phyloP scores from a whole-genome alignment of 2,113 vertebrate genomes.

The Ptychochromis oligacanthus region DNA sequence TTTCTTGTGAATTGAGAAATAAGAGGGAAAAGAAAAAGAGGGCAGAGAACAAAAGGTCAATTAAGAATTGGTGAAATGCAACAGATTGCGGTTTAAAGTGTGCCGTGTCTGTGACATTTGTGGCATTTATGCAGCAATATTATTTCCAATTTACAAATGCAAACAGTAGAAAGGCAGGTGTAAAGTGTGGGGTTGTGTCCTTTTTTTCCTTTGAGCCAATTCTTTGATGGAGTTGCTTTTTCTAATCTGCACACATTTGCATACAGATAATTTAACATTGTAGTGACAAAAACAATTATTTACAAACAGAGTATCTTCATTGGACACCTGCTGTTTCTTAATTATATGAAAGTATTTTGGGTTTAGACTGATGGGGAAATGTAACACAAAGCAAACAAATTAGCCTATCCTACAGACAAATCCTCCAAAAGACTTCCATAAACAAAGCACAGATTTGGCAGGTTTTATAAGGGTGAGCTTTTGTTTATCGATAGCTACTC shows the following conservation, averaged over 20 bases:
- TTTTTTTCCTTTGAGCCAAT: neutral
- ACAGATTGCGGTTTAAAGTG: conserved; percentile 53
- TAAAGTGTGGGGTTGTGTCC: neutral
- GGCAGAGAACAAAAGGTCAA: conserved; percentile 61
- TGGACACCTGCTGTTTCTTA: conserved; percentile 55
- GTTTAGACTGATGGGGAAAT: conserved; percentile 29
- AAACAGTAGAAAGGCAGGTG: neutral
- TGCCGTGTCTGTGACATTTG: conserved; percentile 35
- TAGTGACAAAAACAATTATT: conserved; percentile 31
- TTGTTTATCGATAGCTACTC: conserved; percentile 45
- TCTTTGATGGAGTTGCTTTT: neutral
- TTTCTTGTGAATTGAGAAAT: conserved; percentile 56
- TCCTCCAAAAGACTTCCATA: conserved; percentile 59
- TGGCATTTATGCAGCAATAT: conserved; percentile 24
- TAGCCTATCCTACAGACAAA: conserved; percentile 52
- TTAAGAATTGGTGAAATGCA: conserved; percentile 44
- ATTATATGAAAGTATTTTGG: conserved; percentile 55
- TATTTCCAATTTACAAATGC: conserved; percentile 42
- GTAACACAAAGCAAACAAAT: conserved; percentile 54
- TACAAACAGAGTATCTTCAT: conserved; percentile 24
- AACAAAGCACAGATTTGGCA: conserved; percentile 64
- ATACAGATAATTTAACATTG: conserved; percentile 23
- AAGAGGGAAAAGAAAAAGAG: conserved; percentile 1
- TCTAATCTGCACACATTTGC: conserved; percentile 26
- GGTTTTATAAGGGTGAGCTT: conserved; percentile 26